Conservation (phyloP, 2,888 invertebrate species). For the Rhynchonema sp. region DNA sequence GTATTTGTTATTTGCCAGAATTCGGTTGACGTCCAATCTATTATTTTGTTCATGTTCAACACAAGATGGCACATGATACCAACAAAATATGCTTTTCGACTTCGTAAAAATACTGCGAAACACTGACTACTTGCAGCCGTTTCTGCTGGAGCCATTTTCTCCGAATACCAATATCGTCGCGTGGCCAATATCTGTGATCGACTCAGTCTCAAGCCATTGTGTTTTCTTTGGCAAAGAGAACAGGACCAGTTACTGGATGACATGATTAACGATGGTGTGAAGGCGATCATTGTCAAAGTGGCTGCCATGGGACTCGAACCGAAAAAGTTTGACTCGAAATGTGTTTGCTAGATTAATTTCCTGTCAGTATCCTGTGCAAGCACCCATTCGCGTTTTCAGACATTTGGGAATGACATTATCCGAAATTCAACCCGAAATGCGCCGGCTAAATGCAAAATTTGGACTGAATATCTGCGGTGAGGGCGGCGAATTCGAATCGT, state of each 20-base stretch:
- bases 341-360: not conserved
- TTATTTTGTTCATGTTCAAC: no score
- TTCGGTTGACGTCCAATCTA: no score
- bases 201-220: constrained; percentile 64
- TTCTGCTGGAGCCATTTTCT: constrained; percentile 87
- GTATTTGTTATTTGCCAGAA: no score
- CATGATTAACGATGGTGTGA: constrained; percentile 79
- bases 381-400: not conserved
- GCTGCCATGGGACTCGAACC: constrained; percentile 59
- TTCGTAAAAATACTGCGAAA: no score
- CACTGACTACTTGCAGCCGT: constrained; percentile 59
- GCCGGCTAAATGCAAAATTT: constrained; percentile 74
- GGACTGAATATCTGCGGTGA: constrained; percentile 90
- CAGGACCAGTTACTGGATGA: constrained; percentile 78
- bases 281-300: constrained; percentile 85
- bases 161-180: constrained; percentile 89
- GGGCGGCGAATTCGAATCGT: constrained; percentile 96
- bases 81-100: no score
- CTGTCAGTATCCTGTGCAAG: no score
- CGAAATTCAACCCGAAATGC: constrained; percentile 65
- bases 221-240: constrained; percentile 87
- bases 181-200: constrained; percentile 54
- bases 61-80: no score
- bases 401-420: constrained; percentile 68
- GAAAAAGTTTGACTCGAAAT: not conserved